Evolutionary conservation across 64 coral and sea anemone genomes (phyloP), one percentile per base, ranked within the genome.

Genomic region (Stylophora pistillata): DNA sequence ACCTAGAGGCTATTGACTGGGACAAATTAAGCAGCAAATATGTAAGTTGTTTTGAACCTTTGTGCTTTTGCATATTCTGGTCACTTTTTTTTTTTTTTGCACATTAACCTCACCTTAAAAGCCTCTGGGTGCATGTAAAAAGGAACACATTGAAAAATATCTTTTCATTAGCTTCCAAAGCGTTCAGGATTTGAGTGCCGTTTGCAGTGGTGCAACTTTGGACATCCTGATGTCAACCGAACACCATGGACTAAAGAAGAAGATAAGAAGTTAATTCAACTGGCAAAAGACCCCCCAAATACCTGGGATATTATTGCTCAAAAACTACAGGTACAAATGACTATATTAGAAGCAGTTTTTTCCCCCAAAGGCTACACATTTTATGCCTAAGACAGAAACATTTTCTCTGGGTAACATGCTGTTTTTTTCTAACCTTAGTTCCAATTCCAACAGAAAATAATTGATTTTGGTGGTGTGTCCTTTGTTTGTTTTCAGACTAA

Each of bases 141-240:
- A 60, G 58, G 13, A 60, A 60, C 13, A 15, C 58, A 60, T 60
- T 60, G 17, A 60, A 60, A 18, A 60, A 60, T 60, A 60, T 60
- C 4, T 18, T 60, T 82, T 82, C 10, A 12, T 25, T 75, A 96
- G 94, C 68, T 96, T 28, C 91, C 91, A 54, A 93, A 87, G 61
- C 94, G 94, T 2, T 80, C 72, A 71, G 91, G 86, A 0, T 77
- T 78, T 27, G 86, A 96, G 37, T 96, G 94, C 60, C 85, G 89
- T 12, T 62, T 96, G 20, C 90, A 93, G 54, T 96, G 94, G 94
- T 89, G 91, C 53, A 91, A 96, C 78, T 79, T 96, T 62, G 90
- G 88, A 9, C 94, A 96, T 30, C 91, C 87, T 56, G 81, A 77
- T 71, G 91, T 96, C 15, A 96, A 96, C 76, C 60, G 78, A 32